Evolutionary conservation across 2,113 vertebrate genomes (phyloP).

Genomic region (Hipposideros armiger): DNA sequence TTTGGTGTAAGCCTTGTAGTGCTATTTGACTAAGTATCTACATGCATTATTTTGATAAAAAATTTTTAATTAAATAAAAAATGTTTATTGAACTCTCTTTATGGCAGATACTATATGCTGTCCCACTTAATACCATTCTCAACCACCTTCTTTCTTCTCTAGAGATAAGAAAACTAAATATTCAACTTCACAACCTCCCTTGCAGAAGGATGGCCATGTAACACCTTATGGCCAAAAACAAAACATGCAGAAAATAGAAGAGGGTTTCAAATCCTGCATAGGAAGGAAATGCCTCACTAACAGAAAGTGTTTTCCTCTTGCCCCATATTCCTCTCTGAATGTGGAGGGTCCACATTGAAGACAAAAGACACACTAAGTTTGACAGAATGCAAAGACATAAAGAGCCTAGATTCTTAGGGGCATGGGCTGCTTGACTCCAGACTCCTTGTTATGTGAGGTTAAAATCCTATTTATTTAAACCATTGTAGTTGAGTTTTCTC

Average conservation of each 20-base stretch:
- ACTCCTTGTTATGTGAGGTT: not conserved
- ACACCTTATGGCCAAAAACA: not conserved
- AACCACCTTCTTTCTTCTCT: not conserved
- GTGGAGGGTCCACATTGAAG: not conserved
- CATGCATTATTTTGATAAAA: not conserved
- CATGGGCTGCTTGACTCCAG: not conserved
- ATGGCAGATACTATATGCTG: not conserved
- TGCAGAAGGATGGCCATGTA: not conserved
- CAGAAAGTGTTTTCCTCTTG: not conserved
- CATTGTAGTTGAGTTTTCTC: not conserved
- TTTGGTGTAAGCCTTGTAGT: not conserved
- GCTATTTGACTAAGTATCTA: not conserved
- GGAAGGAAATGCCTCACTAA: not conserved
- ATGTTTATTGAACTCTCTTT: not conserved
- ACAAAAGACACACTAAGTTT: not conserved
- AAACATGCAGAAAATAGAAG: not conserved
- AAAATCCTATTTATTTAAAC: not conserved
- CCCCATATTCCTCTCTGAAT: not conserved
- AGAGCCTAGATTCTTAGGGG: not conserved
- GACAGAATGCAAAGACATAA: too few relatives aligned
- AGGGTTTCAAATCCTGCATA: not conserved
- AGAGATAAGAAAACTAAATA: not conserved
- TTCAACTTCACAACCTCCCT: not conserved
- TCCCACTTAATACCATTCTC: not conserved
- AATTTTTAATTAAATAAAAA: not conserved